Evolutionary conservation across 2,888 invertebrate species (phyloP).

Genomic region (Teinopalpus imperialis): DNA sequence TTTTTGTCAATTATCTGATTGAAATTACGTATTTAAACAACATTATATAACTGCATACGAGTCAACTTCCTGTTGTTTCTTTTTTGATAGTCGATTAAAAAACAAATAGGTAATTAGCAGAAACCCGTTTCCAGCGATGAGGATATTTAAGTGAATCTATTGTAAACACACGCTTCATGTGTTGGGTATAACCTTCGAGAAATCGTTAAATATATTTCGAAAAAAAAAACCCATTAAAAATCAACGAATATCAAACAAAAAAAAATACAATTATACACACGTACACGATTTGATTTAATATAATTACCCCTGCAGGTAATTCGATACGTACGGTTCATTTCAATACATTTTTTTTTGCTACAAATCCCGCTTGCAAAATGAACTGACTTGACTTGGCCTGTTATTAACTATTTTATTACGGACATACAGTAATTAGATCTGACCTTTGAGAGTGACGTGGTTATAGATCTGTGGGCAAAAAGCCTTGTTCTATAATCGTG

Average conservation of each 20-base stretch:
- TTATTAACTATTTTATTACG: conserved; percentile 23
- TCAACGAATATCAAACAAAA: conserved; percentile 1
- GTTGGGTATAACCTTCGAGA: conserved; percentile 12
- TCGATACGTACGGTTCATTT: conserved; percentile 8
- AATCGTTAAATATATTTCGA: not conserved
- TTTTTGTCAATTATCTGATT: too few species aligned
- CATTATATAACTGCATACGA: too few species aligned
- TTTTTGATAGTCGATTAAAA: too few species aligned
- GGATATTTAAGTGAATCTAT: conserved; percentile 21
- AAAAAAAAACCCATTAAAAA: conserved; percentile 8
- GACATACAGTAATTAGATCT: conserved; percentile 11
- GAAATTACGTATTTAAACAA: too few species aligned
- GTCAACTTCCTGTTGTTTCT: too few species aligned
- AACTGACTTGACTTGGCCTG: conserved; percentile 11
- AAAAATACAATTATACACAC: conserved; percentile 15
- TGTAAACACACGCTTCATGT: conserved; percentile 6
- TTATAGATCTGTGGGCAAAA: conserved; percentile 4
- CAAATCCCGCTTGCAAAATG: conserved; percentile 4
- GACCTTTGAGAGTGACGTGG: conserved; percentile 16
- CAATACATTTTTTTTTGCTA: conserved; percentile 11
- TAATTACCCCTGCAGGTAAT: conserved; percentile 22
- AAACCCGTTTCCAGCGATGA: conserved; percentile 13
- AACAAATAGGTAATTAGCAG: too few species aligned
- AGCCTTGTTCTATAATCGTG: too few species aligned
- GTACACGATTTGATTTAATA: conserved; percentile 17